Conservation (phyloP, 2,797 vertebrate genomes). For the Allochrocebus solatus region DNA sequence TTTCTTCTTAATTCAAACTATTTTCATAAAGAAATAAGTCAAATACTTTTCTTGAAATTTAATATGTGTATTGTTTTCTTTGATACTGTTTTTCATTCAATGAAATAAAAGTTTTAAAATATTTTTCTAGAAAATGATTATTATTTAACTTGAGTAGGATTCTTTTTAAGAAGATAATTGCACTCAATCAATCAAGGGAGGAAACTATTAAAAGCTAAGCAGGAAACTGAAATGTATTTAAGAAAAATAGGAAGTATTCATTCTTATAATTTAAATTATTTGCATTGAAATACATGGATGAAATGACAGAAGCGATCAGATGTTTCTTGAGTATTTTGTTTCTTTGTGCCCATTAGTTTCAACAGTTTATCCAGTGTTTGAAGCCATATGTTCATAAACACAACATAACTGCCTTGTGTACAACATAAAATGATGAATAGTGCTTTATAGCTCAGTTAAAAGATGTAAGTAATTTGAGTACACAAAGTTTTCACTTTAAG, state of each 20-base stretch:
- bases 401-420: neutral
- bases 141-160: neutral
- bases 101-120: neutral
- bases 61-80: neutral
- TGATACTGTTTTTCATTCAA: neutral
- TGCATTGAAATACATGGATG: neutral
- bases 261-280: neutral
- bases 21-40: slow-evolving; percentile 25
- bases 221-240: neutral
- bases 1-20: neutral
- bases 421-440: neutral
- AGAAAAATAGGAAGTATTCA: neutral
- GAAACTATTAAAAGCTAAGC: neutral
- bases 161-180: neutral
- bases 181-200: neutral
- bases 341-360: neutral
- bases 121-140: neutral
- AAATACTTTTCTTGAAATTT: slow-evolving; percentile 2
- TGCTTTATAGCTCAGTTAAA: neutral
- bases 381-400: neutral
- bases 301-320: neutral
- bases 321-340: neutral
- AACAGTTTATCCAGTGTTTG: neutral
- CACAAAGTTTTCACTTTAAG: neutral
- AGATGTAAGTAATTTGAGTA: neutral